Percentiles rank a stretch among this genome's conserved stretches.
phyloP scores from a whole-genome alignment of 64 coral and sea anemone genomes.

The Montipora capricornis region DNA sequence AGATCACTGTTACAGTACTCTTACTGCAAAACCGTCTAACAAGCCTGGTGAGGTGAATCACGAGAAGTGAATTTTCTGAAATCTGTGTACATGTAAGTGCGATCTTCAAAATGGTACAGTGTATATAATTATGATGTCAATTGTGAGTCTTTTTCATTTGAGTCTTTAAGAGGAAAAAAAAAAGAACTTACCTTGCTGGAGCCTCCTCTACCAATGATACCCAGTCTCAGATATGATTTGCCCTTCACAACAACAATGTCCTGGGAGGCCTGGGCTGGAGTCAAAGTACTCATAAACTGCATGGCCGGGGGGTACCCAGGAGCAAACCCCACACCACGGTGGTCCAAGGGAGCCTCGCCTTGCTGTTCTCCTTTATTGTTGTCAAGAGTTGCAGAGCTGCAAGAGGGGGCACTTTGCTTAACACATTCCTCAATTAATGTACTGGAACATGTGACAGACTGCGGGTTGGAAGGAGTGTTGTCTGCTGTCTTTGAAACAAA shows the following conservation, averaged over 20 bases:
- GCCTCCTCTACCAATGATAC: conserved; percentile 86
- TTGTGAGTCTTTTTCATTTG: too few relatives aligned
- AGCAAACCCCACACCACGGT: neutral
- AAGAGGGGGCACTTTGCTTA: neutral
- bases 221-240: conserved; percentile 76
- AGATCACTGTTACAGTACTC: too few relatives aligned
- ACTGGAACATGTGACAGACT: neutral
- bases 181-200: conserved; percentile 78
- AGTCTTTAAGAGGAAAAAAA: too few relatives aligned
- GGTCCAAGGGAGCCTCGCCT: neutral
- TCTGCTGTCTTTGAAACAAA: neutral
- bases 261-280: neutral
- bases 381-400: neutral
- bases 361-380: neutral
- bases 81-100: too few relatives aligned
- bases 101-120: too few relatives aligned
- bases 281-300: neutral
- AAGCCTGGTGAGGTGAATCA: too few relatives aligned
- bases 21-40: too few relatives aligned
- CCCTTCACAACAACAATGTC: conserved; percentile 86
- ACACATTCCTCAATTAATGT: neutral
- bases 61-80: too few relatives aligned
- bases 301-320: conserved; percentile 9
- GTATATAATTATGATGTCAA: too few relatives aligned
- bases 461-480: neutral